Percentiles rank a stretch among this genome's conserved stretches.
Conservation (phyloP, 2,888 invertebrate species). For the Dysmachus trigonus region DNA sequence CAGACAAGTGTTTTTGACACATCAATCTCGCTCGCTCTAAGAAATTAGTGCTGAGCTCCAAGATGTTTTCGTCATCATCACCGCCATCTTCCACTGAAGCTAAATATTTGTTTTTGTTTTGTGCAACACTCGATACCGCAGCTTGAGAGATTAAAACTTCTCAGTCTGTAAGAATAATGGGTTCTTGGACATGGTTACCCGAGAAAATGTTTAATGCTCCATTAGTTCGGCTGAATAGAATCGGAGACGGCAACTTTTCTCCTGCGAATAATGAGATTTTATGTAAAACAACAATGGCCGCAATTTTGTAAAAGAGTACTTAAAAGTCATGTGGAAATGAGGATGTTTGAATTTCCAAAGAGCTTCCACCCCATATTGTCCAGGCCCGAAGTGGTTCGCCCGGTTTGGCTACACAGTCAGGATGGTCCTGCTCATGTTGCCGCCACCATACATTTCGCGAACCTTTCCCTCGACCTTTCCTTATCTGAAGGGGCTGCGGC, state of each 20-base stretch:
- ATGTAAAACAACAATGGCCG: constrained; percentile 24
- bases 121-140: constrained; percentile 20
- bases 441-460: not conserved
- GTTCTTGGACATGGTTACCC: constrained; percentile 9
- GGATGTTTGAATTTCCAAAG: constrained; percentile 15
- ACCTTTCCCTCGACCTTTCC: not conserved
- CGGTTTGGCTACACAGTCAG: not conserved
- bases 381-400: not conserved
- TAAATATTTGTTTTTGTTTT: constrained; percentile 1
- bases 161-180: constrained; percentile 8
- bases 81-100: not conserved
- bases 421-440: not conserved
- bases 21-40: constrained; percentile 3
- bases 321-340: constrained; percentile 30
- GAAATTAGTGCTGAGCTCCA: constrained; percentile 13
- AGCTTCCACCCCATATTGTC: constrained; percentile 19
- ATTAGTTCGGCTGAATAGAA: constrained; percentile 17
- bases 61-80: not conserved
- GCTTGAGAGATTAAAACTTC: constrained; percentile 28
- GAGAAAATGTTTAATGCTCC: constrained; percentile 30
- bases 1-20: constrained; percentile 25
- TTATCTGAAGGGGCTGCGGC: constrained; percentile 3
- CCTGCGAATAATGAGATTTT: constrained; percentile 32
- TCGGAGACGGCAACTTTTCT: constrained; percentile 30
- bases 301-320: constrained; percentile 21